A percentile compares a stretch with the other conserved stretches of the same genome.
Conservation (phyloP, 2,888 invertebrate species). For the Lydus trimaculatus region DNA sequence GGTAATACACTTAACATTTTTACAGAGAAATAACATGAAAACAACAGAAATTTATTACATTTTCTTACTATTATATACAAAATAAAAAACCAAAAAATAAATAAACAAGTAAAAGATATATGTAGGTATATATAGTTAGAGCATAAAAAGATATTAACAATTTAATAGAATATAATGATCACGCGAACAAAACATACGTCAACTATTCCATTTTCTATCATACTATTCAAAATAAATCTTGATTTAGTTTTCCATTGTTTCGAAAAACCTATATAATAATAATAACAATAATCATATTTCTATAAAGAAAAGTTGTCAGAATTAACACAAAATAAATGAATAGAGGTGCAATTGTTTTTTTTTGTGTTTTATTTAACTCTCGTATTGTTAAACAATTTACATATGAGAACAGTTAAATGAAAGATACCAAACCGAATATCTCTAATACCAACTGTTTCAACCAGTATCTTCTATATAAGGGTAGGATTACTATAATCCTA, state of each 20-base stretch:
- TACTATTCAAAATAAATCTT: neutral
- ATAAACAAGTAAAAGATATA: neutral
- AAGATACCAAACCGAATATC: neutral
- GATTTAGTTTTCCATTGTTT: neutral
- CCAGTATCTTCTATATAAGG: constrained; percentile 14
- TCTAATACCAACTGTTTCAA: constrained; percentile 19
- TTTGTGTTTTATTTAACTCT: too few species aligned
- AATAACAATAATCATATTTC: too few species aligned
- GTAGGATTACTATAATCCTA: constrained; percentile 29
- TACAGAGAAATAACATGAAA: neutral
- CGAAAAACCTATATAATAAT: neutral
- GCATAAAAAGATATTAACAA: neutral
- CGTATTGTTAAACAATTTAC: constrained; percentile 4
- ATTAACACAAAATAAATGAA: too few species aligned
- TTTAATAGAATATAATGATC: neutral
- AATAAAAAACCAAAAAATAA: neutral
- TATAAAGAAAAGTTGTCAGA: too few species aligned
- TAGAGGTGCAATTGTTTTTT: too few species aligned
- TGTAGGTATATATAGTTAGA: too few species aligned
- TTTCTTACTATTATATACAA: neutral
- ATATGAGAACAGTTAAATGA: neutral
- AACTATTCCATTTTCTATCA: neutral
- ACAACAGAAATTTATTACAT: neutral
- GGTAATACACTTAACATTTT: neutral
- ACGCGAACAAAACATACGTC: constrained; percentile 1